These are phyloP conservation scores for Chondrosia reniformis DNA, from an alignment of 37 sponge, comb jelly and placozoan species.

Conservation along the genomic window DNA sequence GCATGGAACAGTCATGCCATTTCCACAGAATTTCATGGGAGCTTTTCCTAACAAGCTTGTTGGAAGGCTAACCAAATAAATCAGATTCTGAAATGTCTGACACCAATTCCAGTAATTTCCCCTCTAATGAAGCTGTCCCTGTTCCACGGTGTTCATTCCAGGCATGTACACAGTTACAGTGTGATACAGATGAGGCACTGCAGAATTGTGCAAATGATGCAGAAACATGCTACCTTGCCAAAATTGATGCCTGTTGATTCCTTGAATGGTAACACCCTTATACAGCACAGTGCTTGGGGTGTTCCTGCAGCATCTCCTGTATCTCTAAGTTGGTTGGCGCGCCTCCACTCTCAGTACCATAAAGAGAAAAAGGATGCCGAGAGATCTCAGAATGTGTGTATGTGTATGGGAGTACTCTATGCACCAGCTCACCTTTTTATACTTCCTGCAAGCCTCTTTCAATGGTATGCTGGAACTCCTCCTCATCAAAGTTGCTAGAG, in stretches of 20 bases:
- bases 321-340: not conserved
- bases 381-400: not conserved
- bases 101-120: too few species aligned
- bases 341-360: not conserved
- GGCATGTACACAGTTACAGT: not conserved
- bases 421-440: not conserved
- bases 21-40: not conserved
- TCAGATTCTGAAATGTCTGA: too few species aligned
- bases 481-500: not conserved
- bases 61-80: too few species aligned
- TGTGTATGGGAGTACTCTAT: constrained; percentile 5
- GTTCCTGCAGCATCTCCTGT: not conserved
- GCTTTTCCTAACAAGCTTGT: not conserved
- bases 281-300: not conserved
- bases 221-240: not conserved
- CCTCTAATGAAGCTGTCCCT: not conserved
- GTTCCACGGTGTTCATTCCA: not conserved
- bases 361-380: not conserved
- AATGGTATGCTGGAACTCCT: not conserved
- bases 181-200: not conserved
- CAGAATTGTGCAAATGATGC: constrained; percentile 9
- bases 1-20: not conserved
- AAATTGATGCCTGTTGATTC: not conserved
- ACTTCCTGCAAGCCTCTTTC: not conserved
- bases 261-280: not conserved